phyloP scores from a whole-genome alignment of 2,888 invertebrate genomes.

The Platynereis dumerilii region DNA sequence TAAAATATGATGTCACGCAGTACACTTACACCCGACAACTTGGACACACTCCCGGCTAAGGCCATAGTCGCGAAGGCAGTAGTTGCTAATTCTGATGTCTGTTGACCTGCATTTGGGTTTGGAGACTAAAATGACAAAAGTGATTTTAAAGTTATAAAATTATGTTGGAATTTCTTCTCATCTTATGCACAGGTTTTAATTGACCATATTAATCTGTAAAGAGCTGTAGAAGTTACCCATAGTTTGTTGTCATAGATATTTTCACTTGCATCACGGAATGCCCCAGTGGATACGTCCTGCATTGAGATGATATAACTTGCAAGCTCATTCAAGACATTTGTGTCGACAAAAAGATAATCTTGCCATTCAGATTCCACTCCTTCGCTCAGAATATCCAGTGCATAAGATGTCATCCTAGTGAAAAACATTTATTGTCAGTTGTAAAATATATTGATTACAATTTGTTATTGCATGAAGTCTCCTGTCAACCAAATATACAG shows the following conservation, averaged over 20 bases:
- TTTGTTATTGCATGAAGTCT: no score
- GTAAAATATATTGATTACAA: no score
- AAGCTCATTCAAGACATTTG: conserved; percentile 16
- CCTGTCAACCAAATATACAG: no score
- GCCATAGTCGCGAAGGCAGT: conserved; percentile 13
- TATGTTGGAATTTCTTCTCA: no score
- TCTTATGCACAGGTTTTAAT: no score
- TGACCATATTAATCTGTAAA: no score
- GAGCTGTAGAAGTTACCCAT: no score
- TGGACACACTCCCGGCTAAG: background rate
- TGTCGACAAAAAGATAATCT: conserved; percentile 20
- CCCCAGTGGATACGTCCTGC: conserved; percentile 19
- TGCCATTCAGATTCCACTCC: conserved; percentile 21
- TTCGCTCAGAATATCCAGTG: conserved; percentile 10
- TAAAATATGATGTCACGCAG: no score
- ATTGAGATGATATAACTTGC: conserved; percentile 4
- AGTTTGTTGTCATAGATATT: conserved; percentile 12
- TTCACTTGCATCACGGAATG: background rate
- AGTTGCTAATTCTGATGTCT: conserved; percentile 7
- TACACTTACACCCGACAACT: conserved; percentile 15
- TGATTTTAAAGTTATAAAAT: no score
- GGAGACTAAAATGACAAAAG: background rate
- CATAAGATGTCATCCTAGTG: conserved; percentile 22
- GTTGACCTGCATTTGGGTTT: background rate
- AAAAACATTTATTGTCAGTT: background rate